Base-by-base conservation (phyloP, 2,113 vertebrate genomes). In the Pomatorhinus ruficollis region DNA sequence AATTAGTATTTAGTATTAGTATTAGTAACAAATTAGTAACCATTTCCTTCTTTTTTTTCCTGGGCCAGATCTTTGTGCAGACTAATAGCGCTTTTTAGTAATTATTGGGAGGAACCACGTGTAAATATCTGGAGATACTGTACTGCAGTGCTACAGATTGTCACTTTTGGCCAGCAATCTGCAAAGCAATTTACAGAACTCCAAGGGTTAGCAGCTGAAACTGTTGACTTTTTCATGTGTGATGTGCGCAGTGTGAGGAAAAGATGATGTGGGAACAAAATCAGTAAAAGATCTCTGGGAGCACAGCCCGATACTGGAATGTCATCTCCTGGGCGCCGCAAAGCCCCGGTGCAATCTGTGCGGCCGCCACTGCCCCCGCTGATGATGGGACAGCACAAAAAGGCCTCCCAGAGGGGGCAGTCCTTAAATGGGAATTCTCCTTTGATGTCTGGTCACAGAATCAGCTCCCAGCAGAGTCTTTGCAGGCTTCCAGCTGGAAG, bases 401-500 rank as follows among this genome's bases (percentile, higher is more conserved):
- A 71, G 91, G 83, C 95, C 94, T 95, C 96, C 84, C 95, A 95
- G 92, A 57, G 78, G 64, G 80, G 96, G 59, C 86, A 95, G 82
- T 24, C 83, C 91, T 76, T 78, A 75, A 86, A 74, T 1, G 2
- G 83, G 89, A 84, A 72, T 25, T 87, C 90, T 93, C 52, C 63
- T 97, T 95, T 96, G 95, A 97, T 96, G 95, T 90, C 86, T 86
- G 87, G 81, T 95, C 94, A 90, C 84, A 69, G 69, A 96, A 91
- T 84, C 57, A 66, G 69, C 89, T 97, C 83, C 87, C 91, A 89
- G 70, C 59, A 93, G 22, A 75, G 83, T 68, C 74, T 91, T 96
- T 94, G 33, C 54, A 95, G 87, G 88, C 95, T 97, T 95, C 70
- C 93, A 97, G 82, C 84, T 93, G 90, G 84, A 88, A 80, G 65